A percentile compares a stretch with the other conserved stretches of the same genome.
These are phyloP conservation scores for Hydrotaea cyrtoneurina DNA, from an alignment of 2,888 invertebrate genomes.

Conservation along the genomic window DNA sequence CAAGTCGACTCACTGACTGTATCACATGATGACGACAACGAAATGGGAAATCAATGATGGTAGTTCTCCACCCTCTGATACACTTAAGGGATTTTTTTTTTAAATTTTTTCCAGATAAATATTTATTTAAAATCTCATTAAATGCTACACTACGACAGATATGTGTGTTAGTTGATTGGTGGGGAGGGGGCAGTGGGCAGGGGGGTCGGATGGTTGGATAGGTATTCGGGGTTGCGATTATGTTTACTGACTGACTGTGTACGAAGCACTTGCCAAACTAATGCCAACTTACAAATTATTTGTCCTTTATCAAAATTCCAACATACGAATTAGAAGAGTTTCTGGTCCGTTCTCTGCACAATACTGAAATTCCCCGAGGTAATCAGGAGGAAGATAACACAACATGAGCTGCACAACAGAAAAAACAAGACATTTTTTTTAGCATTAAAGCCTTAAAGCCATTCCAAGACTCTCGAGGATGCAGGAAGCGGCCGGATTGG, in stretches of 20 bases:
- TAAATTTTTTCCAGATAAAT: constrained; percentile 60
- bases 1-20: background rate
- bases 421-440: constrained; percentile 63
- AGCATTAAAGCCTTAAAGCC: constrained; percentile 59
- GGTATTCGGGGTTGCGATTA: too few species aligned
- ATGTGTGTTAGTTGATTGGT: background rate
- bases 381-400: constrained; percentile 64
- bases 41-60: constrained; percentile 37
- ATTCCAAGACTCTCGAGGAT: constrained; percentile 18
- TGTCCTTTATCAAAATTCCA: constrained; percentile 48
- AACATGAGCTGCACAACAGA: constrained; percentile 35
- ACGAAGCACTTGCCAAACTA: constrained; percentile 33
- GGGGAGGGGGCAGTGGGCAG: background rate
- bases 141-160: constrained; percentile 43
- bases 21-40: constrained; percentile 5
- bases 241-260: background rate
- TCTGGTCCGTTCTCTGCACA: constrained; percentile 38
- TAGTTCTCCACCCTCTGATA: constrained; percentile 33
- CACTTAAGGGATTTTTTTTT: constrained; percentile 43
- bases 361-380: constrained; percentile 56
- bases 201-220: background rate
- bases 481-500: constrained; percentile 43
- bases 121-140: constrained; percentile 61
- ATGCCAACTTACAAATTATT: constrained; percentile 32
- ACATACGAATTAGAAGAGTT: constrained; percentile 62